A percentile compares a stretch with the other conserved stretches of the same genome.
phyloP scores from a whole-genome alignment of 2,797 vertebrate species.

The Anniella stebbinsi region DNA sequence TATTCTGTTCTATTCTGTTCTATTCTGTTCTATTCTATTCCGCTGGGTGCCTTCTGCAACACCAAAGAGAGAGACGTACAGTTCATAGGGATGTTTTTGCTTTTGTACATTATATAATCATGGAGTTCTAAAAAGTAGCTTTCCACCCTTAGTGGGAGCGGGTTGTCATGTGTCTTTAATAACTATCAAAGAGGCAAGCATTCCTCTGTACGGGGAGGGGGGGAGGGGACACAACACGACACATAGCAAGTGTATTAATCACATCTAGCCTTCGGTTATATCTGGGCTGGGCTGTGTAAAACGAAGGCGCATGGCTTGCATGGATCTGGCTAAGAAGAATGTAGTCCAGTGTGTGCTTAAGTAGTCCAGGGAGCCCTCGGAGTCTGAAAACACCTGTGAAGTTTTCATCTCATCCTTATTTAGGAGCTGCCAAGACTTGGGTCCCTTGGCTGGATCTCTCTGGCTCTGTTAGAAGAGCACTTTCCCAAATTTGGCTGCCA shows the following conservation, averaged over 20 bases:
- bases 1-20: constrained; percentile 42
- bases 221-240: no score
- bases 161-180: no score
- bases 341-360: background rate
- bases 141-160: no score
- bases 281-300: background rate
- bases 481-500: background rate
- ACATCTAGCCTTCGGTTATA: background rate
- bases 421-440: background rate
- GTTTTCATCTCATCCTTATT: background rate
- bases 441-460: background rate
- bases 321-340: constrained; percentile 23
- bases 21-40: constrained; percentile 51
- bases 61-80: constrained; percentile 1
- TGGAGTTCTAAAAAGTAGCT: no score
- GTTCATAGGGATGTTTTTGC: background rate
- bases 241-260: background rate
- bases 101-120: background rate
- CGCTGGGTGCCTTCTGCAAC: background rate
- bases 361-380: constrained; percentile 17
- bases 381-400: background rate
- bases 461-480: background rate
- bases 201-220: background rate
- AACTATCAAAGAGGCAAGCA: no score
- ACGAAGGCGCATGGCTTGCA: background rate